Conservation (phyloP, 1,140 invertebrate species). For the Bombus pyrosoma region DNA sequence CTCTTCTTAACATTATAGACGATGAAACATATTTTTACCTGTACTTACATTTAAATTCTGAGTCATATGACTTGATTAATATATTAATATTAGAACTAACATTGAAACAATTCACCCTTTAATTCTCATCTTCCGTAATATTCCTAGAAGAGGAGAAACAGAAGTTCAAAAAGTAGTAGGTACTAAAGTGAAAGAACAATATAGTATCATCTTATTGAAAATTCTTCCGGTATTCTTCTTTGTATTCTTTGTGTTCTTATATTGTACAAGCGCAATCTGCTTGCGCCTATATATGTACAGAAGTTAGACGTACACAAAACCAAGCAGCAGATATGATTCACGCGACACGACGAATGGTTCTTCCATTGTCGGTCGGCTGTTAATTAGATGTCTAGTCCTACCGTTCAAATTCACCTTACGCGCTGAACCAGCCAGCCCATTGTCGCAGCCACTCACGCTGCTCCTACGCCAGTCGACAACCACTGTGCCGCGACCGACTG, state of each 20-base stretch:
- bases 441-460: constrained; percentile 51
- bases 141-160: background rate
- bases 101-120: background rate
- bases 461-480: constrained; percentile 57
- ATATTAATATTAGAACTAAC: background rate
- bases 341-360: constrained; percentile 77
- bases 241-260: constrained; percentile 2
- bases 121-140: background rate
- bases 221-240: constrained; percentile 9
- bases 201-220: background rate
- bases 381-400: constrained; percentile 82
- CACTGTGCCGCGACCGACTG: constrained; percentile 59
- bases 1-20: background rate
- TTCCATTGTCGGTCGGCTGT: constrained; percentile 79
- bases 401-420: constrained; percentile 75
- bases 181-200: background rate
- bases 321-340: constrained; percentile 76
- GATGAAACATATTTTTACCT: background rate
- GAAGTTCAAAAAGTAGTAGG: background rate
- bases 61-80: background rate
- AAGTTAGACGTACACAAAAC: constrained; percentile 46
- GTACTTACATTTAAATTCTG: background rate
- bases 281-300: constrained; percentile 39
- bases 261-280: constrained; percentile 56
- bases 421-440: constrained; percentile 61